Base-by-base conservation (phyloP, 2,797 vertebrate genomes). In the Gephyroberyx darwinii region DNA sequence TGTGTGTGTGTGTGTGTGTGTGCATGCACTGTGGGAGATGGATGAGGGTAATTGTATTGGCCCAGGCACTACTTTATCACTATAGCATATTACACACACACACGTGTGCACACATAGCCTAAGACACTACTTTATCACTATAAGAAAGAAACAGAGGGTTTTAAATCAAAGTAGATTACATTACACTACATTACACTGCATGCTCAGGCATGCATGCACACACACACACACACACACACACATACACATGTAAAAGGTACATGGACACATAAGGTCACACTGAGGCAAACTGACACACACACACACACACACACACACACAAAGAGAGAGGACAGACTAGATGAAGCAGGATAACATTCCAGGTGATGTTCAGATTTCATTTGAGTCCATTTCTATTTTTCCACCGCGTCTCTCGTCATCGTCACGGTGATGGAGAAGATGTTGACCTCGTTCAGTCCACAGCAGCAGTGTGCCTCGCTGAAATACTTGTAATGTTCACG, bases 31-130 rank as follows among this genome's bases (percentile, higher is more conserved):
- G 51, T 30, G 50, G 70, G 90, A 96, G 94, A 95, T 94, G 93
- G 92, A 95, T 95, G 93, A 92, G 79, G 77, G 93, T 93, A 93
- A 95, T 95, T 96, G 95, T 81, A 13, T 92, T 89, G 92, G 84
- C 85, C 83, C 84, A 88, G 86, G 91, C 88, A 72, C 86, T 86
- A 86, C 89, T 96, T 94, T 89, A 91, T 95, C 94, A 95, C 56
- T 13, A 67, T 60, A 73, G 88, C 88, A 87, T 92, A 84, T 10
- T 75, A 33, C 70, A 56, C 58, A 65, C 62, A 69, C 56, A 57
- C 41, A 65, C 62, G 57, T 1, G 53, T 63, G 72, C 51, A 78
- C 62, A 69, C 31, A 50, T 83, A 86, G 89, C 89, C 86, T 77
- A 83, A 88, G 89, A 92, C 89, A 71, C 83, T 86, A 83, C 85